Percentiles rank a stretch among this genome's conserved stretches.
These are phyloP conservation scores for Macrocentrus cingulum DNA, from an alignment of 1,140 invertebrate species.

Conservation along the genomic window DNA sequence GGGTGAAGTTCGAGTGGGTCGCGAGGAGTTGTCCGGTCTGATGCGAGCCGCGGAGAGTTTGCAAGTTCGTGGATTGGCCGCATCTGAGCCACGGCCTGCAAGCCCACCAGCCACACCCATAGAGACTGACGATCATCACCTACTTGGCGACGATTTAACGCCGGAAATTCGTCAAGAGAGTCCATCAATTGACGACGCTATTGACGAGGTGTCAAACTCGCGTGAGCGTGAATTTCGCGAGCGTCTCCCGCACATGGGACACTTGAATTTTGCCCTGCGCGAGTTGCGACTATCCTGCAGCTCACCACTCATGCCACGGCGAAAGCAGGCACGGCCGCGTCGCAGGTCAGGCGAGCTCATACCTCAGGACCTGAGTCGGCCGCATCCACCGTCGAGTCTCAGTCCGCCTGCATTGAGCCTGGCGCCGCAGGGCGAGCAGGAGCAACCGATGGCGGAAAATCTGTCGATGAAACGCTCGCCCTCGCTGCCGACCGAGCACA, in stretches of 20 bases:
- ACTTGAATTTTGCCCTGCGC: constrained; percentile 57
- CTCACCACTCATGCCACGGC: constrained; percentile 70
- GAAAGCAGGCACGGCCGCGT: constrained; percentile 79
- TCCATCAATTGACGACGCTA: constrained; percentile 63
- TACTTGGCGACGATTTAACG: constrained; percentile 61
- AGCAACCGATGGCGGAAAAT: constrained; percentile 50
- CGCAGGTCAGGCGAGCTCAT: constrained; percentile 75
- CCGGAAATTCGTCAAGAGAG: constrained; percentile 55
- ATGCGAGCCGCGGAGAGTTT: constrained; percentile 85
- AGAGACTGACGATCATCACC: constrained; percentile 49
- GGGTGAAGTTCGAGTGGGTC: constrained; percentile 83
- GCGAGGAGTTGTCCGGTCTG: constrained; percentile 77
- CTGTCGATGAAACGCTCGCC: constrained; percentile 53
- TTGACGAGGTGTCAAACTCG: constrained; percentile 43
- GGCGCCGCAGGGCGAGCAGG: too few species aligned
- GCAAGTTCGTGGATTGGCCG: constrained; percentile 77
- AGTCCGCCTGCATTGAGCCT: constrained; percentile 50
- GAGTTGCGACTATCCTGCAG: constrained; percentile 61
- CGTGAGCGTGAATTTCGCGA: constrained; percentile 40
- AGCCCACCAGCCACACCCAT: constrained; percentile 59
- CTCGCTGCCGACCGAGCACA: constrained; percentile 25
- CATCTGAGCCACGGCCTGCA: constrained; percentile 63
- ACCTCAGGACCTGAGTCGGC: constrained; percentile 64
- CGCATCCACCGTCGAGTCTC: constrained; percentile 44
- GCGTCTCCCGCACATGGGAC: constrained; percentile 58